Evolutionary conservation across 2,113 vertebrate species (phyloP).

Genomic region (Onychorhynchus coronatus): DNA sequence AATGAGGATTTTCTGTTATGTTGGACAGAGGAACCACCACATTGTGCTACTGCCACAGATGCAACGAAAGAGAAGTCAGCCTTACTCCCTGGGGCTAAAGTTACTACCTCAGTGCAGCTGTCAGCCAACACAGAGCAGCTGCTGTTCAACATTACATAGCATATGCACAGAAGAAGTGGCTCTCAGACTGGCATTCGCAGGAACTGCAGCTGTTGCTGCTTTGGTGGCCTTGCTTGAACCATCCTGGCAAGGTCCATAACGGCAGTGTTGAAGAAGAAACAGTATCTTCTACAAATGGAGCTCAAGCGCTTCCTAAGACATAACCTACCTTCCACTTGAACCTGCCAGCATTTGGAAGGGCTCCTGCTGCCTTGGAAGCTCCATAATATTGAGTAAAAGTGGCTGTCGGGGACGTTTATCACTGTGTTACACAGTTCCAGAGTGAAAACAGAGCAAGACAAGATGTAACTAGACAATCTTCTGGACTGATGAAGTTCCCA

Average conservation of each 20-base stretch:
- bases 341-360: neutral
- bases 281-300: neutral
- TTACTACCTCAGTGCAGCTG: neutral
- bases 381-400: neutral
- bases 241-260: neutral
- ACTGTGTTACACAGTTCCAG: neutral
- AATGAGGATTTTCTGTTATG: neutral
- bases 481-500: neutral
- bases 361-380: neutral
- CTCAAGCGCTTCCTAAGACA: rapidly evolving
- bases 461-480: neutral
- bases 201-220: neutral
- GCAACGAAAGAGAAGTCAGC: neutral
- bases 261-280: neutral
- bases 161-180: neutral
- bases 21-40: neutral
- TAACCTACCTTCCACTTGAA: neutral
- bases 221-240: neutral
- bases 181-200: neutral
- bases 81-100: neutral
- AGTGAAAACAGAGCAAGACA: neutral
- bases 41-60: neutral
- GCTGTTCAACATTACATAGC: neutral
- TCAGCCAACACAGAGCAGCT: neutral
- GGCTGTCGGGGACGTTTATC: neutral